Evolutionary conservation across 2,797 vertebrate species (phyloP).

Genomic region (Neosalanx taihuensis): DNA sequence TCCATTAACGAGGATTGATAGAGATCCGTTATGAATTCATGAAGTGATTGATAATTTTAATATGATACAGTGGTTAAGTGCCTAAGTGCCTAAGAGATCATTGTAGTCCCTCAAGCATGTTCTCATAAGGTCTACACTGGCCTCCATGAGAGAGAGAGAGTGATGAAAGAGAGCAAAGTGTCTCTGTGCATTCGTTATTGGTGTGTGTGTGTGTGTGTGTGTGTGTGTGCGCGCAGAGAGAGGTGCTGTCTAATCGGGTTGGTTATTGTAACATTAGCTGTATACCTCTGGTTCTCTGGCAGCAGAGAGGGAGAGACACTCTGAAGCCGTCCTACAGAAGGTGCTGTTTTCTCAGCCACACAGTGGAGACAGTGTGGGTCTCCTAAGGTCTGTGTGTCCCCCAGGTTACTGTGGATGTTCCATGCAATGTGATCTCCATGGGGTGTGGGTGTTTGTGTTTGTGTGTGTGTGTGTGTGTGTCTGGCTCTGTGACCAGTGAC

Average conservation of each 20-base stretch:
- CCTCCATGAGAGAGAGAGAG: background rate
- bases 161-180: background rate
- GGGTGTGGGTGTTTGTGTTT: background rate
- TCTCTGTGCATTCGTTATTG: background rate
- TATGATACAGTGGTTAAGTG: background rate
- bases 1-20: conserved; percentile 34
- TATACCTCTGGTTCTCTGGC: background rate
- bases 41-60: conserved; percentile 3
- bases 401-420: background rate
- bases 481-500: conserved; percentile 14
- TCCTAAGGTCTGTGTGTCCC: background rate
- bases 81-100: background rate
- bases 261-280: background rate
- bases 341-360: background rate
- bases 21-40: conserved; percentile 37
- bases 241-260: background rate
- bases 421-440: background rate
- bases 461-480: background rate
- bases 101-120: background rate
- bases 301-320: background rate
- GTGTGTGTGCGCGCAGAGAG: background rate
- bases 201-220: too few species aligned
- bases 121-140: background rate
- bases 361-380: background rate
- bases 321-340: too few species aligned